Conservation (phyloP, 1,140 invertebrate genomes). For the Zaprionus vittiger region DNA sequence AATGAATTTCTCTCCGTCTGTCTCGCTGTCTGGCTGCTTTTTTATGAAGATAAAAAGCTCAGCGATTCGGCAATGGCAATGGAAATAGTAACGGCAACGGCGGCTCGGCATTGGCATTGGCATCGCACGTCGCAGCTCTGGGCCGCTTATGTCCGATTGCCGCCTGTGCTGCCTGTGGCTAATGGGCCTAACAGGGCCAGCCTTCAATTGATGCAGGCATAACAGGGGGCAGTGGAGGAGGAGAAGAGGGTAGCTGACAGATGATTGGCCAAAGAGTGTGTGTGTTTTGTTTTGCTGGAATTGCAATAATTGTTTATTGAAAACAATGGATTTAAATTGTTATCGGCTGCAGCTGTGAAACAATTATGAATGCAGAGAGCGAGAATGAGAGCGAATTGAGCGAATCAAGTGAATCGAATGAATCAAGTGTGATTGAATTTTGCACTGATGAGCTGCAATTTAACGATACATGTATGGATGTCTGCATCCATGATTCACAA, state of each 20-base stretch:
- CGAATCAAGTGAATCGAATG: conserved; percentile 27
- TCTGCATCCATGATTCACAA: not conserved
- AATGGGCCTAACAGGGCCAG: conserved; percentile 58
- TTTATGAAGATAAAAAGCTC: conserved; percentile 82
- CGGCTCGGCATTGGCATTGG: conserved; percentile 28
- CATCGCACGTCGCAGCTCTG: conserved; percentile 46
- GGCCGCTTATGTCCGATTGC: conserved; percentile 46
- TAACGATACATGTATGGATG: not conserved
- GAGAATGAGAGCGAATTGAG: not conserved
- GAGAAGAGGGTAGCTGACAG: not conserved
- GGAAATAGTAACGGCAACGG: conserved; percentile 15
- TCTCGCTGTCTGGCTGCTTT: conserved; percentile 60
- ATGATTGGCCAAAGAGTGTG: not conserved
- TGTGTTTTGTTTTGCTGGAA: conserved; percentile 49
- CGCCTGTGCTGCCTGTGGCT: conserved; percentile 60
- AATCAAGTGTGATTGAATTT: conserved; percentile 48
- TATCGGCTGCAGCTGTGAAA: conserved; percentile 68
- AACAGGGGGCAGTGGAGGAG: not conserved
- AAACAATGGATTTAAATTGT: conserved; percentile 79
- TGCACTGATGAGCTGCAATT: conserved; percentile 6
- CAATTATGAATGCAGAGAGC: conserved; percentile 58
- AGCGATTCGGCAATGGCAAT: conserved; percentile 47
- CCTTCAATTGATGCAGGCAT: not conserved
- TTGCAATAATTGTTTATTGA: conserved; percentile 79
- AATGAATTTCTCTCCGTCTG: conserved; percentile 61